phyloP scores from a whole-genome alignment of 2,888 invertebrate genomes.

The Coenonympha glycerion region DNA sequence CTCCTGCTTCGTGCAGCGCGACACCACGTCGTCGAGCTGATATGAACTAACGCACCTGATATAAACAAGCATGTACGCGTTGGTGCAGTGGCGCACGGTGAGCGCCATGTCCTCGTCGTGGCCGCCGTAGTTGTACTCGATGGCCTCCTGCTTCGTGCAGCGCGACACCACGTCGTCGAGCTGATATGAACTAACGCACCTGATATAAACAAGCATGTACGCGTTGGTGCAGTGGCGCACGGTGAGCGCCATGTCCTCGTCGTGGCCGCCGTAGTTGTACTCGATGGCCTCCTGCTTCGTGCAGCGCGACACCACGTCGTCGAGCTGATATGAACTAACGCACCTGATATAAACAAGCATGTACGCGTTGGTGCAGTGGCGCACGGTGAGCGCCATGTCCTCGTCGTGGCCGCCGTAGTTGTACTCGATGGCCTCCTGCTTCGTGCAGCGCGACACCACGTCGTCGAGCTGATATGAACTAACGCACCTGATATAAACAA shows the following conservation, averaged over 20 bases:
- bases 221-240: constrained; percentile 98
- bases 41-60: too few species aligned
- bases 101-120: constrained; percentile 93
- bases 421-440: constrained; percentile 96
- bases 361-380: constrained; percentile 98
- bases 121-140: constrained; percentile 98
- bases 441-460: constrained; percentile 96
- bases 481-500: constrained; percentile 97
- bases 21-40: constrained; percentile 99
- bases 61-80: constrained; percentile 99
- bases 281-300: constrained; percentile 97
- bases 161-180: constrained; percentile 98
- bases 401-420: constrained; percentile 98
- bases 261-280: constrained; percentile 98
- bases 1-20: constrained; percentile 94
- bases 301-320: constrained; percentile 98
- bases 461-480: too few species aligned
- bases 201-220: constrained; percentile 99
- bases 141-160: constrained; percentile 96
- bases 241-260: constrained; percentile 91
- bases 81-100: constrained; percentile 96
- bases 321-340: too few species aligned
- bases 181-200: too few species aligned
- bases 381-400: constrained; percentile 91
- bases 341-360: constrained; percentile 98